These are phyloP conservation scores for Mizuhopecten yessoensis DNA, from an alignment of 1,140 invertebrate species.

Conservation along the genomic window DNA sequence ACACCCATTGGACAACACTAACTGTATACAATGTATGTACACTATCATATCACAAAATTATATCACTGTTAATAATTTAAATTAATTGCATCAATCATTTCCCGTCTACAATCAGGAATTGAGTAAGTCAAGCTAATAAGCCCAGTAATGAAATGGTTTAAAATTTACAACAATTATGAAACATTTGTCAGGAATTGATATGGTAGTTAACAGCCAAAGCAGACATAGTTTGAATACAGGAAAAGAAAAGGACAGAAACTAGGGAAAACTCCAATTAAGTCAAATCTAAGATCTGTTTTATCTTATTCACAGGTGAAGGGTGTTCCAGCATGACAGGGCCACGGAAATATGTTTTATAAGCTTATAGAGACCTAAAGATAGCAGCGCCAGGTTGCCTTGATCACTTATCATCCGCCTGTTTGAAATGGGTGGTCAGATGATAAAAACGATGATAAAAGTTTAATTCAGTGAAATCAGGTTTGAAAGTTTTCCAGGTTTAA, in stretches of 20 bases:
- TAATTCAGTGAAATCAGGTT: slow-evolving; percentile 6
- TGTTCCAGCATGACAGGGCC: neutral
- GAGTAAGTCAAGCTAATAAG: no score
- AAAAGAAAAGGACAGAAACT: neutral
- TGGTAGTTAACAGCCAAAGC: neutral
- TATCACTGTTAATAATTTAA: neutral
- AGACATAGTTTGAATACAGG: neutral
- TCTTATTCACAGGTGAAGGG: neutral
- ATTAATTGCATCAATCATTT: neutral
- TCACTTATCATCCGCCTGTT: neutral
- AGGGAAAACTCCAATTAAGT: neutral
- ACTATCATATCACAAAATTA: neutral
- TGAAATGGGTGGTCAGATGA: slow-evolving; percentile 11
- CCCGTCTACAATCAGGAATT: neutral
- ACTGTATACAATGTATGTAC: neutral
- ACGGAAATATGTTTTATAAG: neutral
- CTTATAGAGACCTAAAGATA: neutral
- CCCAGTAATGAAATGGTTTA: neutral
- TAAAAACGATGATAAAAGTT: neutral
- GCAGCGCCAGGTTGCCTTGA: neutral
- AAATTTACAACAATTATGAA: neutral
- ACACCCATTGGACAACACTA: neutral
- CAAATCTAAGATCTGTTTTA: neutral
- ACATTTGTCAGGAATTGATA: neutral
- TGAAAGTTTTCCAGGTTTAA: slow-evolving; percentile 31